These are phyloP conservation scores for Gandaritis pyraliata DNA, from an alignment of 2,888 invertebrate genomes.

Conservation along the genomic window DNA sequence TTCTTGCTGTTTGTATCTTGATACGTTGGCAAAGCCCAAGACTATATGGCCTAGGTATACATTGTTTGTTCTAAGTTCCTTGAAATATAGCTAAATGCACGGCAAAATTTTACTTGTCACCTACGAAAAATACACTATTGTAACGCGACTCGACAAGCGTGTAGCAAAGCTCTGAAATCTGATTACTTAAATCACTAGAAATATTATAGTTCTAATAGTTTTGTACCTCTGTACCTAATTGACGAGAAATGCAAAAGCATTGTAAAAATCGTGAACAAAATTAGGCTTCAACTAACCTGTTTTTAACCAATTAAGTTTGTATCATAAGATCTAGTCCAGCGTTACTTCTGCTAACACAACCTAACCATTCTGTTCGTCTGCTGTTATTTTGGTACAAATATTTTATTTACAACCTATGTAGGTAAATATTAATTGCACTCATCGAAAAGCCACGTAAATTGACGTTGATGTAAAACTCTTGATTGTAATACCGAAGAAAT, in stretches of 20 bases:
- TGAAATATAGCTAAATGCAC: no score
- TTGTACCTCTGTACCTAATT: slow-evolving; percentile 2
- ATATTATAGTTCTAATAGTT: background rate
- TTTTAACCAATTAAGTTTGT: background rate
- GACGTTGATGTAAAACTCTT: slow-evolving; percentile 17
- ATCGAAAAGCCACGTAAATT: slow-evolving; percentile 18
- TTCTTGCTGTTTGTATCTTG: no score
- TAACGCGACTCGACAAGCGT: background rate
- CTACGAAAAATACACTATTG: no score
- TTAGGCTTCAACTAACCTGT: background rate
- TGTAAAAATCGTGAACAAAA: background rate
- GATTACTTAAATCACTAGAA: no score
- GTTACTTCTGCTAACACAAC: slow-evolving; percentile 20
- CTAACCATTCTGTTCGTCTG: slow-evolving; percentile 18
- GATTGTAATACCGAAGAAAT: background rate
- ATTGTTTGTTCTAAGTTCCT: no score
- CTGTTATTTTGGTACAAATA: background rate
- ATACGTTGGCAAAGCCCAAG: no score
- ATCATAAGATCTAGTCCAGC: slow-evolving; percentile 9
- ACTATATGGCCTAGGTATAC: no score
- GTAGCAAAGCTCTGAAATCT: no score
- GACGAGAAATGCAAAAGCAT: slow-evolving; percentile 6
- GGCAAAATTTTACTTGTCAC: no score
- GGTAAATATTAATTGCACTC: slow-evolving; percentile 12
- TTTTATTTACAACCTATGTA: background rate